Base-by-base conservation (phyloP, 2,113 vertebrate species). In the Chlamydotis undulata region DNA sequence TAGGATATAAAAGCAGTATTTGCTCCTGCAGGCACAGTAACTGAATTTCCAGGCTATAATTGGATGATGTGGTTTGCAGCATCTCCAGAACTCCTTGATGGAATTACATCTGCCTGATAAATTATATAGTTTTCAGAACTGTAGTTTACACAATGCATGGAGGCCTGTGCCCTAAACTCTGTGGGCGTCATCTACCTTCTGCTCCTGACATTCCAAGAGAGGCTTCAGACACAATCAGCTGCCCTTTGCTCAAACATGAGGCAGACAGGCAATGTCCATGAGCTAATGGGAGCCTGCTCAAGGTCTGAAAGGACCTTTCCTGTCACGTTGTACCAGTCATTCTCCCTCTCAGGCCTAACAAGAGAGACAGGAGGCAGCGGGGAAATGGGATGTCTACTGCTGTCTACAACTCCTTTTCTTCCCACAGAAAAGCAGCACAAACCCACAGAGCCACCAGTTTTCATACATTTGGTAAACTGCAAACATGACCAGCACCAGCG, bases 91-190 rank as follows among this genome's bases (percentile, higher is more conserved):
- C 33, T 64, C 86, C 92, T 81, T 68, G 60, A 92, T 78, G 86
- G 85, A 93, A 96, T 96, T 95, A 95, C 69, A 92, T 90, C 76
- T 75, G 79, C 76, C 86, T 94, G 93, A 94, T 78, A 90, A 91
- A 94, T 94, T 69, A 80, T 19, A 81, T 18, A 47, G 68, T 89
- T 95, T 93, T 78, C 85, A 92, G 79, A 86, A 77, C 37, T 16
- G 73, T 56, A n/a, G 86, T 96, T 92, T 88, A 94, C 83, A 83
- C 68, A 60, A 59, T 5, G 45, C 2, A 4, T 23, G 67, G 78
- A 86, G n/a, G 37, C 55, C 55, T 60, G 35, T 16, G 45, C 86
- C 85, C 76, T 83, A 22, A 75, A 85, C 23, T 47, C 71, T 83
- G 80, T 59, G 41, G 50, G 11, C 29, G 83, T 77, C 50, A 85